Base-by-base conservation (phyloP, 2,797 vertebrate genomes). In the Enteromius thamalakanensis region DNA sequence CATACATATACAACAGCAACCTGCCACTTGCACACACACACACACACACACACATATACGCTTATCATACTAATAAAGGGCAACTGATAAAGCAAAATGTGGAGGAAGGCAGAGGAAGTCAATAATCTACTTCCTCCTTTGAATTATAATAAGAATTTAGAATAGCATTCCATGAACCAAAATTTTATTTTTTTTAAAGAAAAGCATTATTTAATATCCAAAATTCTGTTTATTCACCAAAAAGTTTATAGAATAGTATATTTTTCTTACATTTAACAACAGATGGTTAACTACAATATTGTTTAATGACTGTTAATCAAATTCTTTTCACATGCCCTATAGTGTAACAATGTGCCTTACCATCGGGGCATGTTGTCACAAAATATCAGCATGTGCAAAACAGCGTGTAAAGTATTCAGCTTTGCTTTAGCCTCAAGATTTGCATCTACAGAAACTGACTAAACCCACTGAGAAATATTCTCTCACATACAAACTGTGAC, bases 61-160 rank as follows among this genome's bases (percentile, higher is more conserved):
- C 82, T 74, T 65, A 65, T 37, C 3, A 5, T 82, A 64, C 62
- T 76, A 82, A 82, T 76, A 76, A 68, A 76, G 60, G 76, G 67
- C 67, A 70, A 67, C 62, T 76, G 23, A 75, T 81, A 49, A 75
- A 75, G 60, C 42, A 40, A 40, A 82, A 76, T 67, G 60, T 2
- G n/a, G n/a, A n/a, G n/a, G n/a, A n/a, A n/a, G n/a, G n/a, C 58
- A 76, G 26, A 49, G 67, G 69, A 74, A 74, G 55, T 49, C 79
- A 72, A 74, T 58, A 74, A 49, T 37, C 17, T 29, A 45, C 65
- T 70, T 70, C 29, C 79, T 6, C 42, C 19, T 40, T 21, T 51
- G 49, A 51, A 51, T 51, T 19, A 51, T 6, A 67, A 40, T 11
- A 1, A 23, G 10, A 19, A 51, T 19, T 51, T 19, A 51, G 49